A percentile compares a stretch with the other conserved stretches of the same genome.
Conservation (phyloP, 2,797 vertebrate species). For the Babyrousa celebensis region DNA sequence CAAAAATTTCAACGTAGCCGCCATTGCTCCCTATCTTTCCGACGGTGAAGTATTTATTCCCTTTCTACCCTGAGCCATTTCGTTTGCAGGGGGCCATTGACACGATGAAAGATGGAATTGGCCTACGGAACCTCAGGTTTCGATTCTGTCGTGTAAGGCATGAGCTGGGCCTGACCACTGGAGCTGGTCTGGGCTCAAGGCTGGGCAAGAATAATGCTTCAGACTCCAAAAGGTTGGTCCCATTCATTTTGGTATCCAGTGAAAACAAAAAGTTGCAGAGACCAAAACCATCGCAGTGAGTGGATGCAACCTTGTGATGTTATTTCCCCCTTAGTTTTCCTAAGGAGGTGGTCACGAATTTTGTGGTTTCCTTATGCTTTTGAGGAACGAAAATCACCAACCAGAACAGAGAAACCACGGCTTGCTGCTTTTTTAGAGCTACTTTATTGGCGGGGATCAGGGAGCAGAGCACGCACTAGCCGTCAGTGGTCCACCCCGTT, state of each 20-base stretch:
- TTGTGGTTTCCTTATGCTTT: not conserved
- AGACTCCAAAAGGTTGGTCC: not conserved
- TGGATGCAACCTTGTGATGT: rapidly evolving
- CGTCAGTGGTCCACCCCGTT: too few relatives aligned
- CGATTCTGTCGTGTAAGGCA: not conserved
- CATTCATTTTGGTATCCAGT: not conserved
- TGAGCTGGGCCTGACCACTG: not conserved
- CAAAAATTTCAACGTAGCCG: slow-evolving; percentile 72
- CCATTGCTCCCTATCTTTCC: not conserved
- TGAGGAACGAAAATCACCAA: not conserved
- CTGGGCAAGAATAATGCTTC: not conserved
- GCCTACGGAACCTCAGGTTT: slow-evolving; percentile 21
- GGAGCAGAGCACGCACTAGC: not conserved
- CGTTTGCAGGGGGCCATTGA: slow-evolving; percentile 1
- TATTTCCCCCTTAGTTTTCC: not conserved
- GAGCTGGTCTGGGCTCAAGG: not conserved
- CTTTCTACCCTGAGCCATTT: not conserved
- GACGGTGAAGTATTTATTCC: slow-evolving; percentile 5
- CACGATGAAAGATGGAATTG: not conserved
- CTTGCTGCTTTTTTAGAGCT: not conserved
- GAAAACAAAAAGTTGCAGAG: not conserved
- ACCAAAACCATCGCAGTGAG: not conserved
- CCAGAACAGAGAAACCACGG: not conserved
- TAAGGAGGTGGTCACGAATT: not conserved
- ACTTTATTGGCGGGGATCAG: rapidly evolving